Evolutionary conservation across 2,888 invertebrate genomes (phyloP).

Genomic region (Leptarthrus brevirostris): DNA sequence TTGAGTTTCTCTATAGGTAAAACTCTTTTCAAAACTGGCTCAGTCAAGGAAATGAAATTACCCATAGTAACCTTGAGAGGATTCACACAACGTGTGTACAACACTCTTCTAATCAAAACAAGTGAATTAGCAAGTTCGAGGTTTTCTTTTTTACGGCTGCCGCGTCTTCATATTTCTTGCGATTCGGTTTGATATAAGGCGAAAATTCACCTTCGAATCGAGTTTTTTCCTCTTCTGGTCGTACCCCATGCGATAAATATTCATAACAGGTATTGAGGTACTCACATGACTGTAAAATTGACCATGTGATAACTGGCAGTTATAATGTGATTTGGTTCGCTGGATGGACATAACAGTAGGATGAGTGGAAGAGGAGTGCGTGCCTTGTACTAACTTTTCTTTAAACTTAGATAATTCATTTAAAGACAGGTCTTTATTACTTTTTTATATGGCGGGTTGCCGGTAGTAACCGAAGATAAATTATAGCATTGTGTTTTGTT

Average conservation of each 20-base stretch:
- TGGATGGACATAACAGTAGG: background rate
- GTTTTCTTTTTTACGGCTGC: background rate
- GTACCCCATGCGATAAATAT: background rate
- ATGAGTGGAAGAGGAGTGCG: constrained; percentile 1
- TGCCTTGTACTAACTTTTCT: too few relatives aligned
- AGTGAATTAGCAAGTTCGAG: constrained; percentile 10
- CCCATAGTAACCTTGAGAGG: background rate
- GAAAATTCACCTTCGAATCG: constrained; percentile 5
- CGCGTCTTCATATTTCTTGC: background rate
- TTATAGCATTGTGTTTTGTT: too few relatives aligned
- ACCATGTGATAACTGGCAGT: background rate
- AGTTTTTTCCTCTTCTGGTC: background rate
- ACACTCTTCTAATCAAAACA: constrained; percentile 7
- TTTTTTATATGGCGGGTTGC: too few relatives aligned
- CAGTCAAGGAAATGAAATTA: background rate
- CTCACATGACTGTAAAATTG: background rate
- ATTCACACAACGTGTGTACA: background rate
- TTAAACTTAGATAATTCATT: too few relatives aligned
- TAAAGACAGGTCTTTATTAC: too few relatives aligned
- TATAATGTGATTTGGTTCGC: background rate
- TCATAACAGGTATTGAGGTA: background rate
- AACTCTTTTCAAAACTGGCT: background rate
- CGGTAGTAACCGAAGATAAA: too few relatives aligned
- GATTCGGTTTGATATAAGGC: background rate
- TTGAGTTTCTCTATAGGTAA: background rate